Base-by-base conservation (phyloP, 1,140 invertebrate genomes). In the Panagrolaimus sp. region DNA sequence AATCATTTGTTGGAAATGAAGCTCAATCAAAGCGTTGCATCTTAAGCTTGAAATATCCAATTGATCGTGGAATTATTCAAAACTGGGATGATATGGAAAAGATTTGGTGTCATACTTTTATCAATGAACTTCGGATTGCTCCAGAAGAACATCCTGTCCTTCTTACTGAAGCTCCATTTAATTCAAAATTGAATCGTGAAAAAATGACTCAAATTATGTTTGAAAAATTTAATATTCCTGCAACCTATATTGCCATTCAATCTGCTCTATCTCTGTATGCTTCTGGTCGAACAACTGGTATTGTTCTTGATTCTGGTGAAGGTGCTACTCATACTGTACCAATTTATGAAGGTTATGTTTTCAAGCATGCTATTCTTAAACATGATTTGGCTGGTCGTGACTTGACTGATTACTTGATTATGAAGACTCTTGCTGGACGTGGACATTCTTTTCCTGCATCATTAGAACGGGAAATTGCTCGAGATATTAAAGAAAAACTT, bases 381-480 rank as follows among this genome's bases (percentile, higher is more conserved):
- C 84, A 94, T 81, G 91, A 94, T 84, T 87, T 94, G 85, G 92
- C 92, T 81, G 93, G 93, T 73, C 91, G 93, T 78, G 93, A 95
- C 85, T 88, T 96, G 81, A 96, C 93, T 82, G 92, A 92, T 87
- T 95, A 92, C 88, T 89, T 91, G 85, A 94, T 93, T 91, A n/a
- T n/a, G n/a, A 93, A 93, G 88, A 94, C 96, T 88, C 88, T 95
- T 74, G 93, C 91, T 77, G 93, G 96, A 87, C 88, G 93, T 84
- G 93, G 93, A 77, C 95, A 96, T 88, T 91, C 91, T 14, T 96
- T 96, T 89, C 94, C 92, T 80, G 96, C 93, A 84, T 94, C 83
- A 28, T 93, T 93, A 85, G 93, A 95, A 85, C 88, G 92, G 86
- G 92, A 95, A 89, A 95, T 95, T 83, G 93, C 94, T 44, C 89